Conservation (phyloP, 2,113 vertebrate genomes). For the Oophaga pumilio region DNA sequence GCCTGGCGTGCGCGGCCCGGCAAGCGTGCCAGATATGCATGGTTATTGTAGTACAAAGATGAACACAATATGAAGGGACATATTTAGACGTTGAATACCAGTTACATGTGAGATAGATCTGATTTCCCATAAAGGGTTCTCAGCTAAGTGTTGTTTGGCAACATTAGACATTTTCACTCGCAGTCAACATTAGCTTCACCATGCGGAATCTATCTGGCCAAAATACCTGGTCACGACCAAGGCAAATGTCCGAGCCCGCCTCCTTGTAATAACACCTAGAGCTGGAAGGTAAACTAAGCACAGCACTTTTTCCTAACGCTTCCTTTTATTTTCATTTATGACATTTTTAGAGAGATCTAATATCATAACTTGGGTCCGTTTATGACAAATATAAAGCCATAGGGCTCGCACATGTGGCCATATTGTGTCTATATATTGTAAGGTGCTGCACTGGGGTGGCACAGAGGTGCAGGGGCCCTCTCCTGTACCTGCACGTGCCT, state of each 20-base stretch:
- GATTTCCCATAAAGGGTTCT: conserved; percentile 17
- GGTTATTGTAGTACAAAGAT: conserved; percentile 41
- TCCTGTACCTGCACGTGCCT: too few relatives aligned
- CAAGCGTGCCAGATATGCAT: conserved; percentile 45
- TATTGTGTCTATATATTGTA: not conserved
- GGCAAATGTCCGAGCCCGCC: not conserved
- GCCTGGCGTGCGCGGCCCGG: conserved; percentile 35
- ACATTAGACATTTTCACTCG: not conserved
- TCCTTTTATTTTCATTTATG: not conserved
- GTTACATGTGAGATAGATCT: conserved; percentile 13
- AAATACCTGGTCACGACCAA: not conserved
- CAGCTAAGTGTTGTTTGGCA: conserved; percentile 2
- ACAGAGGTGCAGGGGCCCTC: too few relatives aligned
- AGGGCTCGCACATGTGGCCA: not conserved
- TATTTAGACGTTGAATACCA: conserved; percentile 35
- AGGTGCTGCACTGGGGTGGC: not conserved
- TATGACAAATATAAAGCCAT: not conserved
- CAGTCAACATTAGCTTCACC: not conserved
- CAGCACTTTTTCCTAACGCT: not conserved
- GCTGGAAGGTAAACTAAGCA: not conserved
- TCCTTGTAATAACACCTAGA: not conserved
- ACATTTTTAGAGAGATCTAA: not conserved
- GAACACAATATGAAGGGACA: conserved; percentile 36
- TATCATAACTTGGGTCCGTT: not conserved
- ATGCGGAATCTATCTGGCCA: not conserved